These are phyloP conservation scores for Bombus soroeensis DNA, from an alignment of 1,140 invertebrate species.

Conservation along the genomic window DNA sequence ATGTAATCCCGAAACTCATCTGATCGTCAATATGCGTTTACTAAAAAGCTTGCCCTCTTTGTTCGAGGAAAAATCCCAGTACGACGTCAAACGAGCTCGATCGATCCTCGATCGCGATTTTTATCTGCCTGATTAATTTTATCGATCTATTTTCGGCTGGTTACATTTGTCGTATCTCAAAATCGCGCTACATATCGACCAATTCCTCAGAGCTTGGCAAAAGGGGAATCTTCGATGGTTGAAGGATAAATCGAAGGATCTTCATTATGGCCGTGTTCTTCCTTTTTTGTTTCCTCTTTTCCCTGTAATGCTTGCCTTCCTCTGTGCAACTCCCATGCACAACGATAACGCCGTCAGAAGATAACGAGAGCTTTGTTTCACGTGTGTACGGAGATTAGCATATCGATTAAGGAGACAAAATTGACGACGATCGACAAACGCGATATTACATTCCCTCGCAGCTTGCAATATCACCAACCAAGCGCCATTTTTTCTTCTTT, in stretches of 20 bases:
- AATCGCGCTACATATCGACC: neutral
- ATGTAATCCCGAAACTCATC: too few relatives aligned
- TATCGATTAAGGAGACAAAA: slow-evolving; percentile 30
- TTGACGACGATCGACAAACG: slow-evolving; percentile 25
- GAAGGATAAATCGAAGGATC: neutral
- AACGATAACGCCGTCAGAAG: slow-evolving; percentile 35
- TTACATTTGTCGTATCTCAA: neutral
- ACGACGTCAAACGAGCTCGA: neutral
- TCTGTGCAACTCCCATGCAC: neutral
- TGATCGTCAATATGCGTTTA: too few relatives aligned
- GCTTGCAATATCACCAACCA: slow-evolving; percentile 4
- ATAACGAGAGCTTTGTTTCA: slow-evolving; percentile 34
- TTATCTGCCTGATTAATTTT: slow-evolving; percentile 25
- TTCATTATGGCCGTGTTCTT: neutral
- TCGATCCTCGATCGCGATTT: neutral
- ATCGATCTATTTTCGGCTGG: slow-evolving; percentile 8
- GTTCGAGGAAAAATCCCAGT: slow-evolving; percentile 4
- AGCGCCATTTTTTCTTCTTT: neutral
- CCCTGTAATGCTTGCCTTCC: neutral
- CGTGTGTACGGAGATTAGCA: slow-evolving; percentile 41
- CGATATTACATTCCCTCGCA: slow-evolving; percentile 4
- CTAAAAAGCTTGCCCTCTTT: neutral
- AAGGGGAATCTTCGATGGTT: neutral
- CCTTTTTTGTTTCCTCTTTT: too few relatives aligned
- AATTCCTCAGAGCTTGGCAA: neutral